A percentile compares a stretch with the other conserved stretches of the same genome.
These are phyloP conservation scores for Aphaenogaster rudis DNA, from an alignment of 1,140 invertebrate species.

Conservation along the genomic window DNA sequence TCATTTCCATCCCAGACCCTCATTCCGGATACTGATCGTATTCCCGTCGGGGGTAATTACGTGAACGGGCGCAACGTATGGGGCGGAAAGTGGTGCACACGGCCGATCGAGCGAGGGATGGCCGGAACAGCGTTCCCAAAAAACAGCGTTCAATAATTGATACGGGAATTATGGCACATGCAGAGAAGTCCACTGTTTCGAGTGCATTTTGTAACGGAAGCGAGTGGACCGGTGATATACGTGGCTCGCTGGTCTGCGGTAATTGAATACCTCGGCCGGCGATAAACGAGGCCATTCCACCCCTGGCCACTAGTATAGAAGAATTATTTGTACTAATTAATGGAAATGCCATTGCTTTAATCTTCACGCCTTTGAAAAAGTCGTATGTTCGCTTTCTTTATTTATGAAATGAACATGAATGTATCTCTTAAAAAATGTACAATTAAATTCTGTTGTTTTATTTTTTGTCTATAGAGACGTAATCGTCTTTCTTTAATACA, in stretches of 20 bases:
- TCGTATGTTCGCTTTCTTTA: not conserved
- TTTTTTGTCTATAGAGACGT: not conserved
- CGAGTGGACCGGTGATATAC: slow-evolving; percentile 30
- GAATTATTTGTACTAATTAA: slow-evolving; percentile 67
- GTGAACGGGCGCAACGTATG: slow-evolving; percentile 46
- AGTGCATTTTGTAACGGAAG: slow-evolving; percentile 56
- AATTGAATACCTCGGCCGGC: slow-evolving; percentile 59
- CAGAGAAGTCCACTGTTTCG: slow-evolving; percentile 38
- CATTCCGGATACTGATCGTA: slow-evolving; percentile 53
- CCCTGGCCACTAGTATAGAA: slow-evolving; percentile 6
- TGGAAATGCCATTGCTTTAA: slow-evolving; percentile 31
- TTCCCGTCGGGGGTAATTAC: slow-evolving; percentile 62
- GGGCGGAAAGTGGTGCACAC: slow-evolving; percentile 47
- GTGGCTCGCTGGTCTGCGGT: slow-evolving; percentile 29
- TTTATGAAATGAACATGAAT: not conserved
- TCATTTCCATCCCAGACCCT: slow-evolving; percentile 50
- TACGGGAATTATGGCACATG: slow-evolving; percentile 45
- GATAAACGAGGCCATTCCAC: slow-evolving; percentile 59
- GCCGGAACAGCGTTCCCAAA: not conserved
- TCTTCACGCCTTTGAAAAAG: slow-evolving; percentile 6
- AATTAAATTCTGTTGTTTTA: not conserved
- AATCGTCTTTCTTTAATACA: not conserved
- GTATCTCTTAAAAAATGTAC: not conserved
- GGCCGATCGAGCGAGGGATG: slow-evolving; percentile 23
- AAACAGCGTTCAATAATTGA: slow-evolving; percentile 65